A percentile compares a stretch with the other conserved stretches of the same genome.
Evolutionary conservation across 2,797 vertebrate genomes (phyloP).

Genomic region (Muscicapa comitata): DNA sequence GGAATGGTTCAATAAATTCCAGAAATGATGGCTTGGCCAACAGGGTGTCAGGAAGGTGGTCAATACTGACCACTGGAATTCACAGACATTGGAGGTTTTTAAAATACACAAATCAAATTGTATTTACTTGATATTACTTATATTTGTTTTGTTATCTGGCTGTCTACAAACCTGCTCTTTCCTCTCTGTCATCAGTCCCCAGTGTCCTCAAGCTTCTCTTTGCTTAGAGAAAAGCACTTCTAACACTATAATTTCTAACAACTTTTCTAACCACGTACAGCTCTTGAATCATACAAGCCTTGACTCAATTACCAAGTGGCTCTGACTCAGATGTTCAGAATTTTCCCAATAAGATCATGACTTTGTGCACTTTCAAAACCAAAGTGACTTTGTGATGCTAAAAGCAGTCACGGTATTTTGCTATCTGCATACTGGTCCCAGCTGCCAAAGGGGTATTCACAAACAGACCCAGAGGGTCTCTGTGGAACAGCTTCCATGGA

Average conservation of each 20-base stretch:
- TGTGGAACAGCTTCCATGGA: not conserved
- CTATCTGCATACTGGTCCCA: not conserved
- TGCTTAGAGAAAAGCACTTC: not conserved
- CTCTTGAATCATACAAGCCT: not conserved
- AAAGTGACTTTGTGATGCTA: not conserved
- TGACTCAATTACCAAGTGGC: not conserved
- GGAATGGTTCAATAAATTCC: not conserved
- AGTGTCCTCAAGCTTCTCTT: not conserved
- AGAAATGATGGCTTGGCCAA: not conserved
- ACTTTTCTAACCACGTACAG: not conserved
- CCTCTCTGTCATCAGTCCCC: not conserved
- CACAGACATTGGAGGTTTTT: not conserved
- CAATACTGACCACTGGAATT: not conserved
- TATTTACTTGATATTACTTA: not conserved
- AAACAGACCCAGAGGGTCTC: not conserved
- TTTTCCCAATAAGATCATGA: not conserved
- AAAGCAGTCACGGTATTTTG: not conserved
- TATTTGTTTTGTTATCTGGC: not conserved
- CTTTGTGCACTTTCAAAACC: not conserved
- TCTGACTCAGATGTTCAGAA: not conserved
- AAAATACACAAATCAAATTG: not conserved
- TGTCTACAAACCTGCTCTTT: not conserved
- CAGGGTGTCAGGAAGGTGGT: not conserved
- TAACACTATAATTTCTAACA: not conserved
- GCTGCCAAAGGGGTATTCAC: not conserved